Base-by-base conservation (phyloP, 2,888 invertebrate species). In the Drosophila diplacantha region DNA sequence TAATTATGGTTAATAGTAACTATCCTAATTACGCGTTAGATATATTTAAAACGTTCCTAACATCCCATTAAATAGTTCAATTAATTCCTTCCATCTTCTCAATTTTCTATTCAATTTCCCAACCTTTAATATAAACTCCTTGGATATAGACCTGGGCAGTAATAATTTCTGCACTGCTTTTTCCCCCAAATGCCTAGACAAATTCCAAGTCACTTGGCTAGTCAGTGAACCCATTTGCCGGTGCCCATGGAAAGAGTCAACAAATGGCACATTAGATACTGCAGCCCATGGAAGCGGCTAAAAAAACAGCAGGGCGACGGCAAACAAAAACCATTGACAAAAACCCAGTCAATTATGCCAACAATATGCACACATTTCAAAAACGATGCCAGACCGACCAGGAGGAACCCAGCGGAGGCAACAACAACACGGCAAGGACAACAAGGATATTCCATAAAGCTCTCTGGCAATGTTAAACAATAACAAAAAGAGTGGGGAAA, bases 361-460 rank as follows among this genome's bases (percentile, higher is more conserved):
- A 81, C 77, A 79, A 77, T 77, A 77, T 77, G 77, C 82, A 69
- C 72, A 81, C 76, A 81, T 79, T 81, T 71, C 76, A 75, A 50
- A 72, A 67, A 50, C 70, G 61, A 58, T 61, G 64, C 54, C 47
- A 58, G 39, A 55, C 46, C 37, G n/a, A 14, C 39, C 39, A 39
- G 14, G 39, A 52, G 18, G 56, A 38, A 8, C 39, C 47, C 31
- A 56, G 43, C 22, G 52, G 41, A 37, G 57, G 20, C 39, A 60
- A 38, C 64, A 66, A 63, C 62, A 41, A 16, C 24, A 24, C 24
- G 38, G 38, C 49, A 57, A 65, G 39, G 43, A 65, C 55, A 54
- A 64, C 53, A 58, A 35, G 35, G 47, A 65, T 47, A 61, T 74
- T 71, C 68, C 82, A 77, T 77, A 77, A 78, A 77, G 75, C 41